Conservation (phyloP, 2,797 vertebrate species). For the Myoxocephalus aenaeus region DNA sequence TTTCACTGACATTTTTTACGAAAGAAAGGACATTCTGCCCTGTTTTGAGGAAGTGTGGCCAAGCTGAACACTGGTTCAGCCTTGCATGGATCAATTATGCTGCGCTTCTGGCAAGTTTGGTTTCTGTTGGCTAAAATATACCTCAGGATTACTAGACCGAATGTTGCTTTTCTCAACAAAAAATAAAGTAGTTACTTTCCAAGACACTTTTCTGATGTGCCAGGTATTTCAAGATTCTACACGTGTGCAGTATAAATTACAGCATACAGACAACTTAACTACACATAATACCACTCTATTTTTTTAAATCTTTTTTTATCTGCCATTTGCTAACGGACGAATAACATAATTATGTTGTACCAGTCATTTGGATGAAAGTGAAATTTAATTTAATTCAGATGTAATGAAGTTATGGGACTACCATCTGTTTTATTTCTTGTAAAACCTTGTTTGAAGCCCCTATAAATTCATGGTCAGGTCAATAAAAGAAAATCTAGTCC, state of each 20-base stretch:
- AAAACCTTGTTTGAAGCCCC: not conserved
- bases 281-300: not conserved
- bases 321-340: not conserved
- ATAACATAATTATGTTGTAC: not conserved
- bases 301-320: not conserved
- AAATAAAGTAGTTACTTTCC: slow-evolving; percentile 5
- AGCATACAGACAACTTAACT: not conserved
- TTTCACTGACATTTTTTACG: slow-evolving; percentile 60
- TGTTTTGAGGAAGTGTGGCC: slow-evolving; percentile 42
- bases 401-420: not conserved
- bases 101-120: slow-evolving; percentile 24
- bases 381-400: not conserved
- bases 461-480: not conserved
- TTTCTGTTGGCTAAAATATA: slow-evolving; percentile 19
- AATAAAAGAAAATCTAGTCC: slow-evolving; percentile 2
- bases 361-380: not conserved
- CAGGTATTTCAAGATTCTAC: not conserved
- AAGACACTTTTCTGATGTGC: not conserved
- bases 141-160: not conserved
- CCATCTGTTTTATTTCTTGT: not conserved
- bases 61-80: slow-evolving; percentile 35
- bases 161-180: not conserved
- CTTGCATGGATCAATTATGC: slow-evolving; percentile 38
- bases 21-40: slow-evolving; percentile 48
- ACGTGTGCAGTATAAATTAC: not conserved